phyloP scores from a whole-genome alignment of 2,797 vertebrate genomes.

The Lindbergichthys nudifrons region DNA sequence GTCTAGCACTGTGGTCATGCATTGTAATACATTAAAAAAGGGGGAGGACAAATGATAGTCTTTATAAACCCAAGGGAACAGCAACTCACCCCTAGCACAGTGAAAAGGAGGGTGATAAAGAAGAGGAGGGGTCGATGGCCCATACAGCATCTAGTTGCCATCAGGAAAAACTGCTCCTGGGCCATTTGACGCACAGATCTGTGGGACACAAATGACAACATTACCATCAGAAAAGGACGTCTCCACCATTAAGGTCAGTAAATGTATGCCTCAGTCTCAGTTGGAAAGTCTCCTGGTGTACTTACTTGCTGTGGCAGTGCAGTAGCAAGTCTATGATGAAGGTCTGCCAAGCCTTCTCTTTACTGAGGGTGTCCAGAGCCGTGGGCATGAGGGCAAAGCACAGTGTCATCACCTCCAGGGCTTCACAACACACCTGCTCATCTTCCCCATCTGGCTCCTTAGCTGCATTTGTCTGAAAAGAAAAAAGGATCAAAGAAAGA shows the following conservation, averaged over 20 bases:
- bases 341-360: slow-evolving; percentile 99
- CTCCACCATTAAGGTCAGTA: neutral
- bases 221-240: slow-evolving; percentile 1
- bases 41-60: no score
- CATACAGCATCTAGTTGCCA: slow-evolving; percentile 99
- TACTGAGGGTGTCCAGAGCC: slow-evolving; percentile 96
- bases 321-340: slow-evolving; percentile 98
- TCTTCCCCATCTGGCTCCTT: slow-evolving; percentile 97
- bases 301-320: slow-evolving; percentile 99
- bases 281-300: slow-evolving; percentile 1
- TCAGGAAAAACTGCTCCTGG: slow-evolving; percentile 99
- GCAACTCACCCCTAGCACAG: slow-evolving; percentile 95
- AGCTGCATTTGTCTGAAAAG: slow-evolving; percentile 92
- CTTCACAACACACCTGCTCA: slow-evolving; percentile 99
- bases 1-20: neutral
- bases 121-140: slow-evolving; percentile 98
- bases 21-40: neutral
- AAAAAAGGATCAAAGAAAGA: neutral
- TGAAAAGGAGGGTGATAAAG: slow-evolving; percentile 99
- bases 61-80: neutral
- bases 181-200: slow-evolving; percentile 99
- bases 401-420: slow-evolving; percentile 98
- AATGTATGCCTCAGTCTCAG: neutral
- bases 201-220: slow-evolving; percentile 42
- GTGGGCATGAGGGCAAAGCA: slow-evolving; percentile 99